Evolutionary conservation across 2,113 vertebrate species (phyloP), one percentile per base, ranked within the genome.

Genomic region (Pimephales promelas): DNA sequence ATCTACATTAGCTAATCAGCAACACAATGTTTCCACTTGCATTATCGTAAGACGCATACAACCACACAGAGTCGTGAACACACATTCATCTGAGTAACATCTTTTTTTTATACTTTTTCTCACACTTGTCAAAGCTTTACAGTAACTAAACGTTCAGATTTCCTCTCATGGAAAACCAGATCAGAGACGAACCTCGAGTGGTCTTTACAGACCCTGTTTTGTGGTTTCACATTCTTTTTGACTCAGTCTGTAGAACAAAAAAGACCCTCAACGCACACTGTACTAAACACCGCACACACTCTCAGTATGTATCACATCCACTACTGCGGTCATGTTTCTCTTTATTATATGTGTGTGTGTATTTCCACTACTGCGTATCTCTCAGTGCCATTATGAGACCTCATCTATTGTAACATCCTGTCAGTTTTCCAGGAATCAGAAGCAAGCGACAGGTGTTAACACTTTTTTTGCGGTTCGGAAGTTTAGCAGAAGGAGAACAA

Each of bases 1-100:
- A 43, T 82, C 52, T 49, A 18, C 18, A 62, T 73, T 40, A 31
- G n/a, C 13, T 81, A 11, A 36, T 79, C 5, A 31, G 45, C 34
- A 26, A 31, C 43, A 34, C 22, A 20, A 24, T 75, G 56, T 22
- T 91, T 89, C 88, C 88, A 91, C 68, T 71, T 45, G 22, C 70
- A 24, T 76, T 59, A 11, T 26, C 4, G 61, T 4, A 79, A 79
- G 64, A 79, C 79, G 45, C 72, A 64, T 28, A 77, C 54, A 81
- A 68, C n/a, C 78, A 68, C 59, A 68, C 59, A 68, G n/a, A 77
- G 54, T 10, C 56, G 31, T 56, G 59, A 34, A 74, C 68, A 78
- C 10, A 45, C 62, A 78, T 54, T 68, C 34, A 45, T 64, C 57
- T 74, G 72, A 28, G 45, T 52, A 52, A 74, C 52, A 26, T 20